phyloP scores from a whole-genome alignment of 2,888 invertebrate genomes.

The Polyploca ridens region DNA sequence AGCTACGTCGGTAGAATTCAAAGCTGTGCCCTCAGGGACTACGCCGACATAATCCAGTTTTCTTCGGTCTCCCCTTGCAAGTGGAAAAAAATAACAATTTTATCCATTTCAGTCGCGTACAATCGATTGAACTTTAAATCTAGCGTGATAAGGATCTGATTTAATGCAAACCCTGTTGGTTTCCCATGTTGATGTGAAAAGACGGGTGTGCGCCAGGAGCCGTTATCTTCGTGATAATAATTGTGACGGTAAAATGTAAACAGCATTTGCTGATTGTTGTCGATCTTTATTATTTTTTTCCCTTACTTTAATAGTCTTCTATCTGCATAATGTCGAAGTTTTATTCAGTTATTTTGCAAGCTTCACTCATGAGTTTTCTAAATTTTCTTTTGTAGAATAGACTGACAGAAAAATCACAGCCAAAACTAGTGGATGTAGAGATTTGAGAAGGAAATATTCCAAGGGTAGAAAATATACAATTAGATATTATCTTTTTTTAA shows the following conservation, averaged over 20 bases:
- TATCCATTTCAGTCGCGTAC: conserved; percentile 20
- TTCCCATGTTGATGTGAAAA: background rate
- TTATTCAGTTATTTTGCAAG: too few relatives aligned
- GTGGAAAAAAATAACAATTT: conserved; percentile 51
- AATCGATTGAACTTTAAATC: conserved; percentile 25
- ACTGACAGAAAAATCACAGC: too few relatives aligned
- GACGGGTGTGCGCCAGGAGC: background rate
- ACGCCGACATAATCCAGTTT: conserved; percentile 74
- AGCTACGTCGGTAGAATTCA: conserved; percentile 10
- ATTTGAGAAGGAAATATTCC: too few relatives aligned
- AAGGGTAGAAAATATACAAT: too few relatives aligned
- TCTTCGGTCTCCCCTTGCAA: conserved; percentile 58
- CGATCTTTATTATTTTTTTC: background rate
- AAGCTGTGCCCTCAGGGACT: conserved; percentile 47
- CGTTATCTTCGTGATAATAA: background rate
- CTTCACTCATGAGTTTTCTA: too few relatives aligned
- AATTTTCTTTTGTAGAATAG: too few relatives aligned
- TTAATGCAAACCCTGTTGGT: conserved; percentile 20
- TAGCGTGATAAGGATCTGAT: conserved; percentile 20
- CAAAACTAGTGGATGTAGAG: too few relatives aligned
- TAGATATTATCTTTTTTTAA: too few relatives aligned
- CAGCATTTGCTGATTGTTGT: background rate
- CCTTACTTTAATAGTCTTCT: background rate
- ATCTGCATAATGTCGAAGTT: too few relatives aligned
- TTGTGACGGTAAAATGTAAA: conserved; percentile 1